These are phyloP conservation scores for Laticauda colubrina DNA, from an alignment of 2,113 vertebrate species.

Conservation along the genomic window DNA sequence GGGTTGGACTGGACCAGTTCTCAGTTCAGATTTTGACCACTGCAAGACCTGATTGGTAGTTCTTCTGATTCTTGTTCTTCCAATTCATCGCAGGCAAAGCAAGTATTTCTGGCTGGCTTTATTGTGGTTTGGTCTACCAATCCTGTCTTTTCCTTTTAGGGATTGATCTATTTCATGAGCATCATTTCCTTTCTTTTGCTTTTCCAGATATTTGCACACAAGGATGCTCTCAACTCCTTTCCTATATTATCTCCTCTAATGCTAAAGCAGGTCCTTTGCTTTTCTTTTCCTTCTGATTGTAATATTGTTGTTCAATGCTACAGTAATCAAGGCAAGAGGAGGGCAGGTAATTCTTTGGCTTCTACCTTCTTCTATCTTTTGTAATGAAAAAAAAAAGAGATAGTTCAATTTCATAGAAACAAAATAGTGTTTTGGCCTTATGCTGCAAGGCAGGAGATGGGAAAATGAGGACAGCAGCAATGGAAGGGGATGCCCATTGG, in stretches of 20 bases:
- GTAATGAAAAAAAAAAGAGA: neutral
- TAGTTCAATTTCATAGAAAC: neutral
- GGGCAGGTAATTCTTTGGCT: neutral
- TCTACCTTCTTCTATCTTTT: neutral
- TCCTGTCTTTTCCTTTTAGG: neutral
- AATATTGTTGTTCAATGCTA: neutral
- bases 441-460: neutral
- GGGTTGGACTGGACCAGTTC: neutral
- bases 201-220: neutral
- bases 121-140: neutral
- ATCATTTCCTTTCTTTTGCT: neutral
- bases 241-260: neutral
- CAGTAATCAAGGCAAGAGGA: neutral
- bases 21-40: neutral
- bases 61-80: neutral
- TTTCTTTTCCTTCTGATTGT: neutral
- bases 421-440: neutral
- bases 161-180: neutral
- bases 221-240: neutral
- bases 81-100: neutral
- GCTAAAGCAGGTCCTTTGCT: neutral
- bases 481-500: neutral
- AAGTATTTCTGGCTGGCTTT: neutral
- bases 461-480: neutral
- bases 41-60: neutral